phyloP scores from a whole-genome alignment of 2,888 invertebrate genomes.

The Orthonevra nobilis region DNA sequence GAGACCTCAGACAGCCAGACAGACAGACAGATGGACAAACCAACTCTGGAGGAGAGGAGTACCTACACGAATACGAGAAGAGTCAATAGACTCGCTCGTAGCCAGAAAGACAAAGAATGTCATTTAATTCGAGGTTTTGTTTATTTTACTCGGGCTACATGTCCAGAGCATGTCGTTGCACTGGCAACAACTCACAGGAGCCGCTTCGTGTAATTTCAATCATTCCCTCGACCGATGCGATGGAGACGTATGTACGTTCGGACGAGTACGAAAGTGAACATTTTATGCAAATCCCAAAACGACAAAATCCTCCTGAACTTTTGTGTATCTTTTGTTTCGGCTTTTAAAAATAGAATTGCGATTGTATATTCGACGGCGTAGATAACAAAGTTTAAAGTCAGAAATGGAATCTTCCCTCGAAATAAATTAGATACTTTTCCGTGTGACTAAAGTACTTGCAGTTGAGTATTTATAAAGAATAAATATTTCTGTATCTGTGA shows the following conservation, averaged over 20 bases:
- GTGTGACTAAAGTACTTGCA: too few species aligned
- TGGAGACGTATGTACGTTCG: too few species aligned
- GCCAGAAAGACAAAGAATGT: conserved; percentile 63
- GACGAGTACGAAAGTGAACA: too few species aligned
- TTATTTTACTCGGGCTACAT: conserved; percentile 36
- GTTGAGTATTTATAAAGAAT: too few species aligned
- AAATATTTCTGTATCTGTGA: too few species aligned
- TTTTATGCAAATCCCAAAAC: conserved; percentile 43
- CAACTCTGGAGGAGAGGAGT: not conserved
- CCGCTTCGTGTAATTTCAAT: conserved; percentile 50
- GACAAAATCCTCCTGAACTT: conserved; percentile 56
- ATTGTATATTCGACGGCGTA: conserved; percentile 24
- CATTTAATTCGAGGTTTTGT: conserved; percentile 63
- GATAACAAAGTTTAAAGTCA: conserved; percentile 42
- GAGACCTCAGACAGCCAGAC: conserved; percentile 53
- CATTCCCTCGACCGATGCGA: too few species aligned
- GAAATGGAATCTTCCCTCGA: conserved; percentile 16
- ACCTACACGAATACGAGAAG: conserved; percentile 49
- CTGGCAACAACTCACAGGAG: conserved; percentile 47
- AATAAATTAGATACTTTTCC: conserved; percentile 24
- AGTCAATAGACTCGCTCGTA: conserved; percentile 52
- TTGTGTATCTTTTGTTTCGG: conserved; percentile 49
- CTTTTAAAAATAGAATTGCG: conserved; percentile 58
- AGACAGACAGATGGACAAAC: conserved; percentile 32
- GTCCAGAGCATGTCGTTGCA: conserved; percentile 11